phyloP scores from a whole-genome alignment of 2,888 invertebrate genomes.

The Lasioglossum villosulum region DNA sequence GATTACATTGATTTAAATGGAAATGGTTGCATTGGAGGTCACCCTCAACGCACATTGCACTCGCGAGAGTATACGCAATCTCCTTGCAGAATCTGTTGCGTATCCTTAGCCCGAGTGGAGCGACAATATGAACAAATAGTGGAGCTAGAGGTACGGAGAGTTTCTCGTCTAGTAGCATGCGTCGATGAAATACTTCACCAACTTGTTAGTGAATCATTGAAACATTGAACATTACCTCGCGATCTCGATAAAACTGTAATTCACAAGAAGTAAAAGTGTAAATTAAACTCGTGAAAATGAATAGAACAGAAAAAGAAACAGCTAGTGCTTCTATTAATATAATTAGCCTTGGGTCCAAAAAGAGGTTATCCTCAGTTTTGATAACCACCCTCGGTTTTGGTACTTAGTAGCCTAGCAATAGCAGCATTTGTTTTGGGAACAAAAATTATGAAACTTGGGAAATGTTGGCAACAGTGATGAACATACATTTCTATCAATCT shows the following conservation, averaged over 20 bases:
- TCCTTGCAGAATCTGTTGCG: background rate
- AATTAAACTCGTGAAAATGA: background rate
- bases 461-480: too few species aligned
- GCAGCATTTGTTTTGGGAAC: too few species aligned
- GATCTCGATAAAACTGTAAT: background rate
- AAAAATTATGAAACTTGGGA: too few species aligned
- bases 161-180: background rate
- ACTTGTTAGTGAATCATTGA: background rate
- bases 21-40: background rate
- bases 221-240: background rate
- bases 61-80: background rate
- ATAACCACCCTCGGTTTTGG: too few species aligned
- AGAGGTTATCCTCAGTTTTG: too few species aligned
- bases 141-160: background rate
- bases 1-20: slow-evolving; percentile 6
- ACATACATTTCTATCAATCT: too few species aligned
- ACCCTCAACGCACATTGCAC: background rate
- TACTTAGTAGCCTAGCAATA: too few species aligned
- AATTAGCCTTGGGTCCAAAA: too few species aligned
- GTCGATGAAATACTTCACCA: background rate
- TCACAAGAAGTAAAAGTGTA: background rate
- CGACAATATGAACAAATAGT: background rate
- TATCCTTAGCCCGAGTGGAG: background rate
- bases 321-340: background rate
- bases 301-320: background rate